Base-by-base conservation (phyloP, 2,113 vertebrate genomes). In the Peromyscus californicus region DNA sequence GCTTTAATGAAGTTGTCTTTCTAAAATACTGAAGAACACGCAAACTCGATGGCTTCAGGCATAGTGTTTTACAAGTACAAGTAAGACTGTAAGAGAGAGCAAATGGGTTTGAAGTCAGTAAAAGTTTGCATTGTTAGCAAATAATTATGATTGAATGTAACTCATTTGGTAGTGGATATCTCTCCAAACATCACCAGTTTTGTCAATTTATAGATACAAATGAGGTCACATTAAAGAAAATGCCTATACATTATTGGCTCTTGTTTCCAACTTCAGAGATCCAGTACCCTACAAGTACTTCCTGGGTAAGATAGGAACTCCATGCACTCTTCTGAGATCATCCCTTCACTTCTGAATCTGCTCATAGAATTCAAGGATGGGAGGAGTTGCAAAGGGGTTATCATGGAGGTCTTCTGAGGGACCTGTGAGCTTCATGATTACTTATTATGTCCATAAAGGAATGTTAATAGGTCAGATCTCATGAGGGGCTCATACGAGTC, bases 1-100 rank as follows among this genome's bases (percentile, higher is more conserved):
- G 33, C 51, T 87, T 93, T 82, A 92, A 92, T 65, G 69, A 94
- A 92, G 80, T 36, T 82, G 22, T 24, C 33, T 26, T 84, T 51
- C 69, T 78, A 87, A 92, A 86, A 90, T 95, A 92, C 59, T 63
- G 85, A 87, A 70, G 42, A 95, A 82, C 51, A 87, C n/a, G 36
- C 3, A 80, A 76, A 70, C 36, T 75, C 57, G 31, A 12, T 74
- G 48, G 79, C 33, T 93, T 88, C 6, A 67, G 21, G 21, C 31
- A 93, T 61, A 72, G 51, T 42, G 51, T 87, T 65, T 95, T 78
- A 61, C 48, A 19, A 33, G 19, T 83, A 78, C 26, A 78, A 19
- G 36, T 21, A 78, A 90, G 94, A 83, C n/a, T 76, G 85, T 54
- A 51, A 87, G 87, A 79, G 4, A 63, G 51, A 88, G 33, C 42